phyloP scores from a whole-genome alignment of 2,888 invertebrate genomes.

The Drosophila paramelanica region DNA sequence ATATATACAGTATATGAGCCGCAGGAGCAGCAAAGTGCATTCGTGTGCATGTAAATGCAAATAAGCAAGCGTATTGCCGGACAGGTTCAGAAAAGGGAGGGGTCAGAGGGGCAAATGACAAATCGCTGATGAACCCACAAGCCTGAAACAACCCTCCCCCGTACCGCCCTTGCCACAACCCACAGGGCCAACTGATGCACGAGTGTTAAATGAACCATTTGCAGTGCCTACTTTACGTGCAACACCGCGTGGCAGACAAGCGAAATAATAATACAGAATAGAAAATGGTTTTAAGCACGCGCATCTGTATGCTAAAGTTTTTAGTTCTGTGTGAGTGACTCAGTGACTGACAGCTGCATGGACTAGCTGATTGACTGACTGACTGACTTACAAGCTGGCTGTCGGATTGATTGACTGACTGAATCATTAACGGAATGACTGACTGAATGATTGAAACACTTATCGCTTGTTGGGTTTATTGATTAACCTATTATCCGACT shows the following conservation, averaged over 20 bases:
- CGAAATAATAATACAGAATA: conserved; percentile 15
- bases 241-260: conserved; percentile 35
- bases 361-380: too few species aligned
- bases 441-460: too few species aligned
- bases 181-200: conserved; percentile 34
- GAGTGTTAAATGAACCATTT: conserved; percentile 54
- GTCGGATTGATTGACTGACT: too few species aligned
- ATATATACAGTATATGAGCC: conserved; percentile 13
- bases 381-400: too few species aligned
- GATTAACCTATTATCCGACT: too few species aligned
- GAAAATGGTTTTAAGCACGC: not conserved
- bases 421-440: too few species aligned
- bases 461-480: too few species aligned
- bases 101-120: conserved; percentile 46
- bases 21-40: conserved; percentile 55
- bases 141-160: not conserved
- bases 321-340: not conserved
- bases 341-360: not conserved
- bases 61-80: conserved; percentile 37
- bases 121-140: conserved; percentile 63
- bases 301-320: too few species aligned
- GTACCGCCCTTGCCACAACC: not conserved
- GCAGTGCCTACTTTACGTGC: conserved; percentile 46
- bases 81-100: conserved; percentile 23
- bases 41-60: conserved; percentile 69